phyloP scores from a whole-genome alignment of 2,888 invertebrate genomes.

The Flabesymbios commensalis region DNA sequence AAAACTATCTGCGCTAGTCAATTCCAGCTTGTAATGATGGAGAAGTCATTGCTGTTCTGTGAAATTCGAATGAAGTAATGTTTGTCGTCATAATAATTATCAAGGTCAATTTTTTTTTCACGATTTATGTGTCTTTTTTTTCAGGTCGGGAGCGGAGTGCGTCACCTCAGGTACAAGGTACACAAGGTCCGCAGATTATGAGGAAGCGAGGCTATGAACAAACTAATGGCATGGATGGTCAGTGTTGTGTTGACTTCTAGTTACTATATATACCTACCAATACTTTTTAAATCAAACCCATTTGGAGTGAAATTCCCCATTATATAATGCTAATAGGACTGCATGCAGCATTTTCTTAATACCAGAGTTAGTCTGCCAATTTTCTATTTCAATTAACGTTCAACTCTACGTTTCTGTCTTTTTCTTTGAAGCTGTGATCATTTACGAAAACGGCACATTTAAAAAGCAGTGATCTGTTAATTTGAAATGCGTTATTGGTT shows the following conservation, averaged over 20 bases:
- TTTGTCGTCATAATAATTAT: neutral
- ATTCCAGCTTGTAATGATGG: neutral
- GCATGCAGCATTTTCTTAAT: too few species aligned
- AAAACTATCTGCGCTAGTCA: too few species aligned
- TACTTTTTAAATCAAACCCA: neutral
- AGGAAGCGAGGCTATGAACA: conserved; percentile 82
- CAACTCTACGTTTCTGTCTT: too few species aligned
- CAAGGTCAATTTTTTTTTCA: neutral
- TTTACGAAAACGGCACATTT: too few species aligned
- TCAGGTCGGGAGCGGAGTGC: too few species aligned
- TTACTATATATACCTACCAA: neutral
- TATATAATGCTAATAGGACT: too few species aligned
- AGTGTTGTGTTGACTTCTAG: conserved; percentile 63
- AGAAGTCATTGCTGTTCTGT: neutral
- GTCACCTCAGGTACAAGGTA: too few species aligned
- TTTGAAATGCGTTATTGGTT: too few species aligned
- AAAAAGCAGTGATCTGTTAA: too few species aligned
- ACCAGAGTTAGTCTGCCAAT: too few species aligned
- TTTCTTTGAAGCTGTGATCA: too few species aligned
- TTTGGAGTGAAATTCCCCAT: neutral
- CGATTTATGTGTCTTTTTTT: neutral
- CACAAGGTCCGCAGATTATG: conserved; percentile 67
- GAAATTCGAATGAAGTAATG: neutral
- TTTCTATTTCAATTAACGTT: too few species aligned
- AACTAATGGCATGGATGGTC: conserved; percentile 82